Evolutionary conservation across 2,113 vertebrate genomes (phyloP).

Genomic region (Urocitellus parryii): DNA sequence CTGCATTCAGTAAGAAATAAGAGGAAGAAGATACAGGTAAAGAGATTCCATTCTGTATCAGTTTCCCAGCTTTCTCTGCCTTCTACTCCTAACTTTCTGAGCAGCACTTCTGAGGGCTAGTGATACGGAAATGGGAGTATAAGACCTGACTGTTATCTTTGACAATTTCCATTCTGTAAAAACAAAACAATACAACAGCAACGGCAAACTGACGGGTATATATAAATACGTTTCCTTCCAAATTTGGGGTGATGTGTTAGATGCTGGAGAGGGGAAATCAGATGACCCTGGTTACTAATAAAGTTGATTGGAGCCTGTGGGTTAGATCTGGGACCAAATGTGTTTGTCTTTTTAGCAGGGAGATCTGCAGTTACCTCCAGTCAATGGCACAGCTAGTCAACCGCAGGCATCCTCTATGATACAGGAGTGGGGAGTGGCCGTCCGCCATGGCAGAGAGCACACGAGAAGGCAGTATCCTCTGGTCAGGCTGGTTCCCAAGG

Average conservation of each 20-base stretch:
- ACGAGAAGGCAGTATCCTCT: not conserved
- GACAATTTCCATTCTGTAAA: not conserved
- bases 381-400: not conserved
- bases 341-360: not conserved
- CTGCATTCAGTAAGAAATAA: not conserved
- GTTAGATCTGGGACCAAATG: not conserved
- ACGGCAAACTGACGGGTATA: not conserved
- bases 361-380: not conserved
- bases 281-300: not conserved
- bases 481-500: not conserved
- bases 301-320: constrained; percentile 6
- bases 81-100: not conserved
- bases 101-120: not conserved
- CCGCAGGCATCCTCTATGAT: not conserved
- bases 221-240: not conserved
- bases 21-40: not conserved
- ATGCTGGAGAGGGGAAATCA: not conserved
- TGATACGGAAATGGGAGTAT: not conserved
- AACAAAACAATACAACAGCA: too few species aligned
- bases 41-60: not conserved
- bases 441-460: not conserved
- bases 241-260: not conserved
- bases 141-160: not conserved
- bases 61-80: not conserved
- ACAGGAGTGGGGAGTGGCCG: not conserved